These are phyloP conservation scores for Sinella curviseta DNA, from an alignment of 1,140 invertebrate species.

Conservation along the genomic window DNA sequence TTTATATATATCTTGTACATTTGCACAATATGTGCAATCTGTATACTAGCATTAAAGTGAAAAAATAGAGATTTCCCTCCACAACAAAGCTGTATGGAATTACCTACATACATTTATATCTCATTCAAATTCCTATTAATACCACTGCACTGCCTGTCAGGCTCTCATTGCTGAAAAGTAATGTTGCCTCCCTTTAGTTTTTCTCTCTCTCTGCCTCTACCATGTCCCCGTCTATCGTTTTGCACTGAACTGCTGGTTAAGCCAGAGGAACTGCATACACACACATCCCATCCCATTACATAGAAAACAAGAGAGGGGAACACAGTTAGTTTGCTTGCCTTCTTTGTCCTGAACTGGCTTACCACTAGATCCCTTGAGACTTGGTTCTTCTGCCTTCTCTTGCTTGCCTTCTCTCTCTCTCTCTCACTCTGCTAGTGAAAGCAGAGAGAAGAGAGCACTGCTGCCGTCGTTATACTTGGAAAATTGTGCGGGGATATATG, in stretches of 20 bases:
- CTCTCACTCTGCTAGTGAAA: no score
- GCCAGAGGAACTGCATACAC: neutral
- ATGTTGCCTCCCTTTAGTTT: neutral
- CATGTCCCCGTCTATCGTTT: neutral
- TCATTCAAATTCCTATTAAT: neutral
- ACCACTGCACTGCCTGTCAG: neutral
- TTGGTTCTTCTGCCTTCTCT: neutral
- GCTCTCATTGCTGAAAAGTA: neutral
- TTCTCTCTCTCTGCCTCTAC: neutral
- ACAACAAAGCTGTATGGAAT: no score
- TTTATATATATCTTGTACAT: neutral
- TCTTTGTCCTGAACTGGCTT: conserved; percentile 22
- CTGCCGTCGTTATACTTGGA: neutral
- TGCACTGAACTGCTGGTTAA: no score
- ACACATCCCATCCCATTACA: neutral
- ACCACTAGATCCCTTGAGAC: conserved; percentile 20
- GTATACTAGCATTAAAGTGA: neutral
- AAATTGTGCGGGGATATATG: no score
- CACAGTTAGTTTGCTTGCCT: conserved; percentile 10
- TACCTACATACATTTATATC: no score
- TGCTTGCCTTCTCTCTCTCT: no score
- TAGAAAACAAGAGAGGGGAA: neutral
- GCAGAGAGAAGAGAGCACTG: neutral
- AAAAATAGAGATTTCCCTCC: neutral
- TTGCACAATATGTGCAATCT: neutral